Base-by-base conservation (phyloP, 2,113 vertebrate species). In the Callaeas wilsoni region DNA sequence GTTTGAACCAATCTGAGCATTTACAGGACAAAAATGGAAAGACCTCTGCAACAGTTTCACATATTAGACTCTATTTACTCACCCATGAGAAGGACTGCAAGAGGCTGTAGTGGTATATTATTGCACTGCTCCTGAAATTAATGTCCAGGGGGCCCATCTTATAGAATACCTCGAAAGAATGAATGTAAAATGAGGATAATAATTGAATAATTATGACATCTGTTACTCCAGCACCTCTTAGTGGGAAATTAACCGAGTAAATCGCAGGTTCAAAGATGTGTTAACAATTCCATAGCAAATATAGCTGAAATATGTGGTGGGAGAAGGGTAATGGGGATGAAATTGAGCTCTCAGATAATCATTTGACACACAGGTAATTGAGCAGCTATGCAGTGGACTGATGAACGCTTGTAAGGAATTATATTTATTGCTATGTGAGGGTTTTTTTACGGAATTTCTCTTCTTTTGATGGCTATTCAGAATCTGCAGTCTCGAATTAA, bases 171-270 rank as follows among this genome's bases (percentile, higher is more conserved):
- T 97, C 93, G 95, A 96, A 93, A 98, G 95, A 97, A 97, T 80
- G 77, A 98, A 98, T 98, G 97, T 98, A 98, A 98, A 99, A 98
- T 97, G 97, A 98, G 96, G 98, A 98, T 97, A 97, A 98, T 98
- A 98, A 98, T 98, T 98, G 98, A 98, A 98, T 99, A 99, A 99
- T 99, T 98, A 99, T 99, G 98, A 99, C 98, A 99, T 99, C 98
- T 98, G 98, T 98, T 98, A 98, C 96, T 98, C 97, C 95, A 98
- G 97, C 96, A 98, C 97, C 98, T 98, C 98, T 98, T 98, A 98
- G 98, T 97, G 97, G 97, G 98, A 98, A 98, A 99, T 98, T 98
- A 99, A 98, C 98, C 96, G 93, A 98, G 97, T 98, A 98, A 98
- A 98, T 98, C 98, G 95, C 98, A 98, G 97, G 97, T 98, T 99